Percentiles rank a stretch among this genome's conserved stretches.
These are phyloP conservation scores for Laothoe populi DNA, from an alignment of 2,888 invertebrate species.

Conservation along the genomic window DNA sequence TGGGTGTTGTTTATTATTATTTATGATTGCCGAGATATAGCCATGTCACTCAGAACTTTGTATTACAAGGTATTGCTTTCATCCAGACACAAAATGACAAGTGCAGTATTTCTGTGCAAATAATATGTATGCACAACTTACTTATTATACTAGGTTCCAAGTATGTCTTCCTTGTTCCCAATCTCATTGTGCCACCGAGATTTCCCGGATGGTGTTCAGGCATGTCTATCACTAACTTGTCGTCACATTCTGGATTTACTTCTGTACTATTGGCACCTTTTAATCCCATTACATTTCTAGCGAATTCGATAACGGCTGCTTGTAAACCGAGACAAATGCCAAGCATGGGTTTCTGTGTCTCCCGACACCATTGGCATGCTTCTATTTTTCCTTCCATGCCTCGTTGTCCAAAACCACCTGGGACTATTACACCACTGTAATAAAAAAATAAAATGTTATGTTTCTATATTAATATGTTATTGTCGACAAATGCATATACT, in stretches of 20 bases:
- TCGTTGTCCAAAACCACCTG: conserved; percentile 98
- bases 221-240: conserved; percentile 98
- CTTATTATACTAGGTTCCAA: conserved; percentile 89
- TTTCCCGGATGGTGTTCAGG: conserved; percentile 97
- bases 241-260: conserved; percentile 88
- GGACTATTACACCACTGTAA: conserved; percentile 95
- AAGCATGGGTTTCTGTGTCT: conserved; percentile 94
- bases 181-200: conserved; percentile 98
- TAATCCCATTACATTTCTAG: conserved; percentile 92
- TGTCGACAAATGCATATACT: too few species aligned
- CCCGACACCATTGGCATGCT: conserved; percentile 96
- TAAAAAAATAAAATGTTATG: conserved; percentile 10
- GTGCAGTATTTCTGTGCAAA: too few species aligned
- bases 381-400: conserved; percentile 98
- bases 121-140: conserved; percentile 63
- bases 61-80: too few species aligned
- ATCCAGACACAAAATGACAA: too few species aligned
- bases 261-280: conserved; percentile 95
- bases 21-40: too few species aligned
- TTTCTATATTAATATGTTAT: conserved; percentile 6
- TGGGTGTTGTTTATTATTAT: too few species aligned
- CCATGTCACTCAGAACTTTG: too few species aligned
- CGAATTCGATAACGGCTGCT: conserved; percentile 97
- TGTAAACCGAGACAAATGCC: conserved; percentile 99
- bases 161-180: conserved; percentile 96